Base-by-base conservation (phyloP, 2,797 vertebrate genomes). In the Sebastolobus altivelis region DNA sequence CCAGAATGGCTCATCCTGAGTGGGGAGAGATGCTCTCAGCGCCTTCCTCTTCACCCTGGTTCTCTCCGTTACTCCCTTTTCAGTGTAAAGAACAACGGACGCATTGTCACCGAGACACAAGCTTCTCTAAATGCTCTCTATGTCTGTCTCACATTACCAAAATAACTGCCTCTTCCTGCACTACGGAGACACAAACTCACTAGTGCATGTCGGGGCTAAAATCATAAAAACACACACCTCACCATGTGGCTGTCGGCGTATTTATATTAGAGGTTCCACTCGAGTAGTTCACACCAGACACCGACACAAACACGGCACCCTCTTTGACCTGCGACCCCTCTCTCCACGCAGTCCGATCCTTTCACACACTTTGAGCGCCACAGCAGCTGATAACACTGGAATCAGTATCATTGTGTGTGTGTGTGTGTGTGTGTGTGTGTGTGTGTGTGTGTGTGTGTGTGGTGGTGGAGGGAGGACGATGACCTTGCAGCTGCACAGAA, bases 311-410 rank as follows among this genome's bases (percentile, higher is more conserved):
- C 90, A 89, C 52, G 81, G 75, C 79, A 67, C 40, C 46, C 63
- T 87, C 67, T 86, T 73, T 88, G 87, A 90, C 89, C 89, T 83
- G 29, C 77, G 87, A 82, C 84, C 77, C 68, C 40, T 76, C 60
- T 33, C 75, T 60, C 29, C 77, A 54, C 37, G 61, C 76, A 73
- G 27, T 27, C 65, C 12, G 75, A 77, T 16, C 22, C 67, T 81
- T 86, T 87, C 86, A 75, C 78, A 87, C 81, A 79, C 68, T 81
- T 81, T 78, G 18, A 82, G 73, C 54, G 0, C 69, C 59, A 38
- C 68, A 65, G 65, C 46, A 66, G 67, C 74, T 80, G 87, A 91
- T 85, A 86, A 87, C 74, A 71, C 76, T 54, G 54, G 31, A 68
- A 33, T 88, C 73, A 54, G 56, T 72, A 52, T 73, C 49, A 69